Evolutionary conservation across 2,888 invertebrate species (phyloP).

Genomic region (Nephrotoma guestfalica): DNA sequence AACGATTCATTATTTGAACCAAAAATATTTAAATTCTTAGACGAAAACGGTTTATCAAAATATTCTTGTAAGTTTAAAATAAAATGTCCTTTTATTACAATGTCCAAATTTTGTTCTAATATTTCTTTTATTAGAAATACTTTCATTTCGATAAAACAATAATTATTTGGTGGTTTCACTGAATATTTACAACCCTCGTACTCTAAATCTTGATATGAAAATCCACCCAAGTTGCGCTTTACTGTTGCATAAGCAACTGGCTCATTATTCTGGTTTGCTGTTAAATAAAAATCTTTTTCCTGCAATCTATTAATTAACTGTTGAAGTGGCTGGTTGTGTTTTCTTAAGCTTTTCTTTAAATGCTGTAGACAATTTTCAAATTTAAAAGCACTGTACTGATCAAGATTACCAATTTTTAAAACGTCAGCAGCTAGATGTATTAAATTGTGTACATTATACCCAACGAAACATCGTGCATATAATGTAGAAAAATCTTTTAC

Average conservation of each 20-base stretch:
- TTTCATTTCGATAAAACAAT: neutral
- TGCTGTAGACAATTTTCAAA: neutral
- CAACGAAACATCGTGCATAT: neutral
- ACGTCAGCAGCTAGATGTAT: neutral
- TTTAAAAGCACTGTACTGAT: neutral
- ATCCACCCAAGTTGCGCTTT: neutral
- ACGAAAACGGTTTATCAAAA: neutral
- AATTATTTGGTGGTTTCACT: neutral
- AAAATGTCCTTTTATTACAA: neutral
- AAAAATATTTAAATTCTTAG: neutral
- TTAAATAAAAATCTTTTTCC: neutral
- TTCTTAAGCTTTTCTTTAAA: neutral
- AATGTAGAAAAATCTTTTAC: neutral
- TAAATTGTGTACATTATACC: neutral
- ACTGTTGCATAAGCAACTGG: no score
- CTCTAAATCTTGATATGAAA: neutral
- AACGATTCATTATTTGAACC: neutral
- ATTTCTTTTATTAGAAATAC: neutral
- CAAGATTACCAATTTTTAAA: no score
- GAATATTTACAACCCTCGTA: neutral
- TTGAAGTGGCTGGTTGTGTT: neutral
- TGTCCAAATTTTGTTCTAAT: neutral
- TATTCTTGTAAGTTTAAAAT: neutral
- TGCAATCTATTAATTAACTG: neutral
- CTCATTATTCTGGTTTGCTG: neutral